Conservation (phyloP, 2,888 invertebrate genomes). For the Drosophila tanythrix region DNA sequence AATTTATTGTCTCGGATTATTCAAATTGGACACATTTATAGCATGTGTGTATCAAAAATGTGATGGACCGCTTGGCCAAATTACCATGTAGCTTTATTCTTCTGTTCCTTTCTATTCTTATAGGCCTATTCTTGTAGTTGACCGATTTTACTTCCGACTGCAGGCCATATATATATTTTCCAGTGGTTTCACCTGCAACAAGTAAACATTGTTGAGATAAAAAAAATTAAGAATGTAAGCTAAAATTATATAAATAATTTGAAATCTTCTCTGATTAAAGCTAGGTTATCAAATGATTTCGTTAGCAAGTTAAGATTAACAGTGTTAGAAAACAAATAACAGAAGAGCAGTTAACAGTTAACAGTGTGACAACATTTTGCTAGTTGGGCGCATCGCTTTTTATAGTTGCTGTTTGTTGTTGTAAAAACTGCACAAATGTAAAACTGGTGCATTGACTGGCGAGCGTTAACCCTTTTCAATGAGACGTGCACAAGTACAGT, state of each 20-base stretch:
- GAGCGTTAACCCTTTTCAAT: slow-evolving; percentile 58
- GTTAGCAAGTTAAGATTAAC: slow-evolving; percentile 12
- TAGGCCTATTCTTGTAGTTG: slow-evolving; percentile 24
- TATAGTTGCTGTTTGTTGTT: slow-evolving; percentile 15
- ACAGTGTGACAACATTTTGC: slow-evolving; percentile 33
- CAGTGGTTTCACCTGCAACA: slow-evolving; percentile 36
- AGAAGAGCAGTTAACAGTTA: slow-evolving; percentile 31
- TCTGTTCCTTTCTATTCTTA: slow-evolving; percentile 4
- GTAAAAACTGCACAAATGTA: slow-evolving; percentile 22
- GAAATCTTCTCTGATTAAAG: not conserved
- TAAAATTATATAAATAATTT: not conserved
- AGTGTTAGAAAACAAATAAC: slow-evolving; percentile 18
- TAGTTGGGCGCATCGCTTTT: slow-evolving; percentile 2
- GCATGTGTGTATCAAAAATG: not conserved
- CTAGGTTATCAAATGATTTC: not conserved
- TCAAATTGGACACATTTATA: slow-evolving; percentile 36
- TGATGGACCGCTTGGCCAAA: slow-evolving; percentile 38
- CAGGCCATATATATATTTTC: slow-evolving; percentile 10
- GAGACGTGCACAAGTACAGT: slow-evolving; percentile 67
- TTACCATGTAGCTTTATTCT: slow-evolving; percentile 40
- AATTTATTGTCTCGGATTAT: slow-evolving; percentile 64
- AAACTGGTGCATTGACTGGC: slow-evolving; percentile 37
- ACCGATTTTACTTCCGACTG: slow-evolving; percentile 3
- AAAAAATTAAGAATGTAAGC: not conserved
- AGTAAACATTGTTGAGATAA: slow-evolving; percentile 25